Base-by-base conservation (phyloP, 30 jellyfish, hydroid and myxozoan species). In the Cassiopea andromeda region DNA sequence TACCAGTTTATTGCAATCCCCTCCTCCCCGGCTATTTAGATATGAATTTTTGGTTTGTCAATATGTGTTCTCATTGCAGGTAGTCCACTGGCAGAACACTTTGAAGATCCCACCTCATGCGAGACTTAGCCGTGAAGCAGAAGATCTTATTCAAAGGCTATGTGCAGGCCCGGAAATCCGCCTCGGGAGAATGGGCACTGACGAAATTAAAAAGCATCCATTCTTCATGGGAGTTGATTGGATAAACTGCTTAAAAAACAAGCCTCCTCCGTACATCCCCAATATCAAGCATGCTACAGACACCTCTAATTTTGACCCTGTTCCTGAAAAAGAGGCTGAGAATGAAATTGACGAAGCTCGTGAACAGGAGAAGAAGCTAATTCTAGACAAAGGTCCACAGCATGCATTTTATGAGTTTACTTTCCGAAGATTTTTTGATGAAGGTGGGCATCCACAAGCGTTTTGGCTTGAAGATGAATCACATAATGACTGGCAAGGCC, bases 291-390 rank as follows among this genome's bases (percentile, higher is more conserved):
- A 93, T 81, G 96, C 98, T 1, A 96, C 99, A 15, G 99, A 96
- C 77, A 96, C 99, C 48, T 96, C 99, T 15, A 96, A 96, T 77
- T 96, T 96, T 69, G 99, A 96, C 77, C 98, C 99, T 15, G 99
- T 96, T 6, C 99, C 99, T 59, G 99, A 96, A 75, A 88, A 88
- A 68, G 94, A 73, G 73, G 44, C 88, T 61, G 81, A 89, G 47
- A 94, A 73, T 19, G 92, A 87, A 10, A 80, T 45, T 14, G 85
- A 93, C 54, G 97, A 88, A 14, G 90, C 79, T n/a, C 50, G 47
- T 14, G 88, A 78, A 46, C 93, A 80, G 84, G 97, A 87, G 70
- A 94, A 96, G 73, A 67, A 60, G 46, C 79, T 77, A 75, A 89
- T 82, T 2, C 49, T 87, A 44, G 93, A 91, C 80, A 93, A 94